Evolutionary conservation across 2,888 invertebrate genomes (phyloP).

Genomic region (Heliconius erato): DNA sequence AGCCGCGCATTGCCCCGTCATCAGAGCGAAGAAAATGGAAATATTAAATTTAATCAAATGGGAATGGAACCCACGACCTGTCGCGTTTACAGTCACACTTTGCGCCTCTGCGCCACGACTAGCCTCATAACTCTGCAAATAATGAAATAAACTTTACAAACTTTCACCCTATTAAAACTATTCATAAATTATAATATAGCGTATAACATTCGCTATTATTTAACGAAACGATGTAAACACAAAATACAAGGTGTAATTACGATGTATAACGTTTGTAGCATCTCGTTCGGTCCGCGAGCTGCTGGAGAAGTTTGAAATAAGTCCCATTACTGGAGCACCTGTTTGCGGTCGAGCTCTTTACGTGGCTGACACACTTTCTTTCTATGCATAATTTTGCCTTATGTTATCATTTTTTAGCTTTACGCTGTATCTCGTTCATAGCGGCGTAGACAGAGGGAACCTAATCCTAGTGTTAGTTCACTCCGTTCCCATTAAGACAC

Average conservation of each 20-base stretch:
- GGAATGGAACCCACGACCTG: too few relatives aligned
- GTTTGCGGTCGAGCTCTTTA: constrained; percentile 50
- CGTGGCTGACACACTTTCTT: constrained; percentile 44
- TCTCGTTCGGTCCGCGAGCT: constrained; percentile 23
- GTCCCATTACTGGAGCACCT: constrained; percentile 54
- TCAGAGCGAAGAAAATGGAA: too few relatives aligned
- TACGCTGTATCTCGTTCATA: too few relatives aligned
- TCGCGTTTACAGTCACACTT: too few relatives aligned
- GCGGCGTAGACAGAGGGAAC: too few relatives aligned
- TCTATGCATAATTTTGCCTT: constrained; percentile 49
- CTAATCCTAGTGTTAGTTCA: too few relatives aligned
- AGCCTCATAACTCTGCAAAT: too few relatives aligned
- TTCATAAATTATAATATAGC: background rate
- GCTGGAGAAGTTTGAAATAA: constrained; percentile 50
- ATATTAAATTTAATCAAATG: too few relatives aligned
- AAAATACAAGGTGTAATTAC: constrained; percentile 23
- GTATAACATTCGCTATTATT: background rate
- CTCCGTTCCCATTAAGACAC: too few relatives aligned
- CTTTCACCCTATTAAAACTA: background rate
- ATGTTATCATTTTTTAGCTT: constrained; percentile 29
- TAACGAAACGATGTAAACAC: background rate
- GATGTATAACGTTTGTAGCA: constrained; percentile 26
- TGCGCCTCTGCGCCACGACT: too few relatives aligned
- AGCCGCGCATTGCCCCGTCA: too few relatives aligned
- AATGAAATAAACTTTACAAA: too few relatives aligned